These are phyloP conservation scores for Protodeltote pygarga DNA, from an alignment of 2,888 invertebrate genomes.

Conservation along the genomic window DNA sequence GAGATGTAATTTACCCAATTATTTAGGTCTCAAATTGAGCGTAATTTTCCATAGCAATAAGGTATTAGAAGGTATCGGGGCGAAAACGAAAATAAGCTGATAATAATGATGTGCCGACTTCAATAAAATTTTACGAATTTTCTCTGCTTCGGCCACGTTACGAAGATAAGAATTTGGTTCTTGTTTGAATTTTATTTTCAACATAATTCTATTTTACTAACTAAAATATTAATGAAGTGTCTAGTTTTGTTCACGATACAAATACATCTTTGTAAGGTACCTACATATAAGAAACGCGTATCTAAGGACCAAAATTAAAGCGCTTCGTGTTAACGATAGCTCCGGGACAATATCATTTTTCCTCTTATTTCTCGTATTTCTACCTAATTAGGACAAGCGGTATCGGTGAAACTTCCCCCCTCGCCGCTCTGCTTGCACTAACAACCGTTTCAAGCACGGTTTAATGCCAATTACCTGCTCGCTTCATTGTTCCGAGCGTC, in stretches of 20 bases:
- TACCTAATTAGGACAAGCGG: conserved; percentile 68
- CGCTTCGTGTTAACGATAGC: conserved; percentile 31
- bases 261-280: background rate
- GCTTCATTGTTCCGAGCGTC: conserved; percentile 69
- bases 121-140: conserved; percentile 63
- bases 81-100: conserved; percentile 73
- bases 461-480: conserved; percentile 79
- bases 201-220: conserved; percentile 13
- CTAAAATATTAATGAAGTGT: conserved; percentile 1
- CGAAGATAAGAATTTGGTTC: conserved; percentile 29
- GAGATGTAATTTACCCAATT: conserved; percentile 75
- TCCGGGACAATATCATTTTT: conserved; percentile 49
- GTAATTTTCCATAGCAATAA: conserved; percentile 72
- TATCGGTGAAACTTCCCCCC: conserved; percentile 43
- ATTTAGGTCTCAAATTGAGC: conserved; percentile 73
- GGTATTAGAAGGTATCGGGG: conserved; percentile 67
- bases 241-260: background rate
- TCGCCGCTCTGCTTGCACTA: conserved; percentile 61
- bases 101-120: conserved; percentile 73
- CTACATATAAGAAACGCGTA: background rate
- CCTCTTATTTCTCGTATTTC: conserved; percentile 66
- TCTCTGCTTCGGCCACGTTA: conserved; percentile 23
- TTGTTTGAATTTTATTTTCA: conserved; percentile 21
- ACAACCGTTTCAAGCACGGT: conserved; percentile 68
- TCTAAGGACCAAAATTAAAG: conserved; percentile 20